A percentile compares a stretch with the other conserved stretches of the same genome.
These are phyloP conservation scores for Drosophila birchii DNA, from an alignment of 2,888 invertebrate species.

Conservation along the genomic window DNA sequence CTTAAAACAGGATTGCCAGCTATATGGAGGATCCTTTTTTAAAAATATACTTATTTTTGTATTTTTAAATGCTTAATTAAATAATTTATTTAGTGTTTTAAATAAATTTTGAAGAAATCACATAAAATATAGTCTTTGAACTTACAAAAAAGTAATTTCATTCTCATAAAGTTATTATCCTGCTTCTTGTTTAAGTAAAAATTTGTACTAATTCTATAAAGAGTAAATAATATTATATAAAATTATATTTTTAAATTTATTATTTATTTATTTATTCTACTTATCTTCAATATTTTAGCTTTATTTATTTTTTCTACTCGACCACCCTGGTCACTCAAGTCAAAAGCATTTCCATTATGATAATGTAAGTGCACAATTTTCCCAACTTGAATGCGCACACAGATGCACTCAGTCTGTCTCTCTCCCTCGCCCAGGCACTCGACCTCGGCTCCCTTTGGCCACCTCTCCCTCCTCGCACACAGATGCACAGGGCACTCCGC, in stretches of 20 bases:
- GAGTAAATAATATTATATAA: too few relatives aligned
- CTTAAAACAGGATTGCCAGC: slow-evolving; percentile 29
- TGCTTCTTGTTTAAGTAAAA: too few relatives aligned
- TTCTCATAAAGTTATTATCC: too few relatives aligned
- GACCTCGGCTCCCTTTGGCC: not conserved
- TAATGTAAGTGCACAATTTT: slow-evolving; percentile 80
- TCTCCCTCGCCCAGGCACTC: slow-evolving; percentile 7
- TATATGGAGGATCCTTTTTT: not conserved
- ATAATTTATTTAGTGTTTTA: too few relatives aligned
- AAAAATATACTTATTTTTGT: not conserved
- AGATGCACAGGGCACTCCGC: slow-evolving; percentile 1
- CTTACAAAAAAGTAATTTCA: too few relatives aligned
- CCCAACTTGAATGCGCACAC: slow-evolving; percentile 66
- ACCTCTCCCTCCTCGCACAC: not conserved
- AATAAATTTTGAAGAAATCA: not conserved
- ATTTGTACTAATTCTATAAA: too few relatives aligned
- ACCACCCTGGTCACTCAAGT: slow-evolving; percentile 69
- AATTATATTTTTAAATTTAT: too few relatives aligned
- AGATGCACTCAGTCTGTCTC: slow-evolving; percentile 29
- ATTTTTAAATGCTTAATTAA: too few relatives aligned
- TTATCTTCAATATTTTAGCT: not conserved
- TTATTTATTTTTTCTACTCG: slow-evolving; percentile 10
- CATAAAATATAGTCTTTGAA: too few relatives aligned
- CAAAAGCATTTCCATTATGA: slow-evolving; percentile 79
- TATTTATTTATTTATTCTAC: too few relatives aligned